phyloP scores from a whole-genome alignment of 2,113 vertebrate species.

The Halcyon senegalensis region DNA sequence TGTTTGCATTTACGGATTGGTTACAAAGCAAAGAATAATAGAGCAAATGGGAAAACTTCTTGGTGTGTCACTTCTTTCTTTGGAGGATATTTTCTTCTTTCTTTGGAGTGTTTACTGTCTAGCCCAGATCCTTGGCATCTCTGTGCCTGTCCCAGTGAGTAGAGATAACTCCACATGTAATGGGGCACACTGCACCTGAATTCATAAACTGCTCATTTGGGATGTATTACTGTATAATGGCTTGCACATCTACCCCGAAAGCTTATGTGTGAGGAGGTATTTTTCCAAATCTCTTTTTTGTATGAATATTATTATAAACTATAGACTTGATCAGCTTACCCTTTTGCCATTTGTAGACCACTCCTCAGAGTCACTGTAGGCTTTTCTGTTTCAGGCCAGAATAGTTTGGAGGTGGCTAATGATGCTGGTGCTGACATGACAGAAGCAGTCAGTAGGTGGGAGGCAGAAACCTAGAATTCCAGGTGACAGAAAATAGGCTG shows the following conservation, averaged over 20 bases:
- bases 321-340: conserved; percentile 67
- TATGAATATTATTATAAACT: not conserved
- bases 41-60: not conserved
- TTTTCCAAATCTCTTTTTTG: not conserved
- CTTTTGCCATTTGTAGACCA: conserved; percentile 72
- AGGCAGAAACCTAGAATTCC: conserved; percentile 79
- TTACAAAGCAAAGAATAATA: not conserved
- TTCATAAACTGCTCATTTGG: not conserved
- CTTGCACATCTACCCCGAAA: not conserved
- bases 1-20: not conserved
- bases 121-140: not conserved
- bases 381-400: conserved; percentile 89
- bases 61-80: not conserved
- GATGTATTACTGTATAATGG: not conserved
- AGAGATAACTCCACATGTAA: not conserved
- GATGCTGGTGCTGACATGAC: conserved; percentile 90
- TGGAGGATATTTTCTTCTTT: not conserved
- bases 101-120: not conserved
- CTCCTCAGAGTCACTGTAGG: conserved; percentile 52
- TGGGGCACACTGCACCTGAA: rapidly evolving
- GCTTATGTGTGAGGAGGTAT: not conserved
- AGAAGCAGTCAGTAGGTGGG: conserved; percentile 86
- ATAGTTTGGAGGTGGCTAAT: conserved; percentile 83
- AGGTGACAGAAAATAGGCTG: not conserved
- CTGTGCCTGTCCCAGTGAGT: not conserved